Base-by-base conservation (phyloP, 1,140 invertebrate species). In the Episyrphus balteatus region DNA sequence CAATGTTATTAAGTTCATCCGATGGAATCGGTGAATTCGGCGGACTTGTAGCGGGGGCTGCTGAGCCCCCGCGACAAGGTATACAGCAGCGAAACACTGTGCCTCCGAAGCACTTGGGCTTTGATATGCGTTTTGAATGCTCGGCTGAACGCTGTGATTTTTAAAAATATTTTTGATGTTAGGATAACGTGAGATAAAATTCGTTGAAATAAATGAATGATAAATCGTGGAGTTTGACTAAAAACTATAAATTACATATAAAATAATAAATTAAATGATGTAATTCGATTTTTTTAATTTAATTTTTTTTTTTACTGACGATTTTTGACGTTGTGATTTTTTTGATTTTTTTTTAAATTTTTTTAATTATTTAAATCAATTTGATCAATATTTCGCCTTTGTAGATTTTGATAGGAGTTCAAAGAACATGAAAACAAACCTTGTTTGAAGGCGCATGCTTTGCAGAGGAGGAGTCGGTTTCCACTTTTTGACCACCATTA, bases 31-130 rank as follows among this genome's bases (percentile, higher is more conserved):
- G 61, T 44, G 62, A 62, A 57, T 59, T 57, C 52, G 62, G 61
- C 57, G 62, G 61, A 61, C 66, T 68, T 68, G 66, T 68, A 55
- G 66, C 69, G 69, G 71, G 73, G 72, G 75, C 73, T 73, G 70
- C 68, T 70, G 73, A 74, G 73, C 74, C 75, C 74, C 75, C 75
- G 70, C 75, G 75, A 74, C 74, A 78, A 74, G 75, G 76, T 73
- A 77, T 71, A 71, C 76, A 78, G 72, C 75, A 78, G 71, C 75
- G 76, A 74, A 78, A 78, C 71, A 78, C 71, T 73, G 75, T 75
- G 61, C 75, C 73, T 66, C 62, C 55, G 52, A 66, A 66, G 50
- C 62, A 65, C 62, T 65, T 65, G 59, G 49, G 46, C 49, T 63
- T 65, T 32, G 61, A 58, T 48, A 64, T 64, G 13, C 61, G 58